Evolutionary conservation across 2,888 invertebrate species (phyloP), one percentile per base, ranked within the genome.

Genomic region (Psococerastis gibbosa): DNA sequence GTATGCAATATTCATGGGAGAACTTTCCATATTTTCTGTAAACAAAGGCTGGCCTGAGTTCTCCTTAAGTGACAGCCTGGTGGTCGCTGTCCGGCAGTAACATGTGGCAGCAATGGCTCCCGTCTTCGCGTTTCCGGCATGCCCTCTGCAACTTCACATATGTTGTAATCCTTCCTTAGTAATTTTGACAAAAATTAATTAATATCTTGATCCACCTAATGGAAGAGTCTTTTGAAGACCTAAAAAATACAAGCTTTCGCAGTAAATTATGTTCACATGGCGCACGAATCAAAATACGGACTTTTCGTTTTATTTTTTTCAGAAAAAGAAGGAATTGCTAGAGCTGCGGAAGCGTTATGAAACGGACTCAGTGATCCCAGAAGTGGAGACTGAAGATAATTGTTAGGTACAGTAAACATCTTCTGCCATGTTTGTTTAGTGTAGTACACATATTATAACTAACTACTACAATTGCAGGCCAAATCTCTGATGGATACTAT

Each of bases 331-430:
- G 53, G 68, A 71, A 41, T 52, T 75, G 8, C 48, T 71, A 34
- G 61, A 69, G 0, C 70, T 71, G 48, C 62, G 71, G n/a, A 65
- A 69, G 45, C 61, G 73, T 32, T 68, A 71, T 60, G 78, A 79
- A 52, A 70, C 74, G 18, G 77, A 76, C 57, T 68, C 74, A 1
- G 73, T 78, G 1, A 78, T 81, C 52, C 72, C 69, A 44, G 80
- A 80, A 57, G 76, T 75, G 4, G 77, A 76, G 41, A 75, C 77
- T 46, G 73, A 74, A 52, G 38, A 38, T 18, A 31, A 35, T 8
- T 49, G 16, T 38, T 38, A 38, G 20, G 22, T 33, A n/a, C n/a
- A 51, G 11, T 51, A 51, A 22, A 32, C 42, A n/a, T 46, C 48
- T 22, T 46, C 46, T n/a, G 43, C 38, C 11, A 44, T 16, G 22